Conservation (phyloP, 2,888 invertebrate species). For the Drosophila neutralis region DNA sequence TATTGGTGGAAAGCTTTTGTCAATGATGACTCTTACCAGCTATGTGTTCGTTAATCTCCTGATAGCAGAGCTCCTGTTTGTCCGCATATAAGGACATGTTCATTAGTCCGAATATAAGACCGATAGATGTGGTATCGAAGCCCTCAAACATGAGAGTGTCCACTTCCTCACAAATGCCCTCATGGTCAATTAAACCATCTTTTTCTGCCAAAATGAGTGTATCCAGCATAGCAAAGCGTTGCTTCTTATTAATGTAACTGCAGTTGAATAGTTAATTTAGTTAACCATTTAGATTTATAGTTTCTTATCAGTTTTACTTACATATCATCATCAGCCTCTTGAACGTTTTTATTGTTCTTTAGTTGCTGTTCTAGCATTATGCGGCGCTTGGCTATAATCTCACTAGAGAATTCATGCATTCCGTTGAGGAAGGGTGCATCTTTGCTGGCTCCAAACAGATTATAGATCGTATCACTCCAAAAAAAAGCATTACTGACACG, state of each 20-base stretch:
- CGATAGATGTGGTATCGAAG: conserved; percentile 77
- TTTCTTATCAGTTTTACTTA: conserved; percentile 9
- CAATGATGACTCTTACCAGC: conserved; percentile 49
- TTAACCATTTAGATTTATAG: background rate
- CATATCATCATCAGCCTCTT: conserved; percentile 50
- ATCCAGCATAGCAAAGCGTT: conserved; percentile 80
- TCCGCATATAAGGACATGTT: conserved; percentile 70
- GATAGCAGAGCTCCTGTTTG: conserved; percentile 71
- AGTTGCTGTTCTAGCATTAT: conserved; percentile 51
- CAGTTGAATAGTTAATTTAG: background rate
- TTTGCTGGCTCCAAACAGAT: conserved; percentile 51
- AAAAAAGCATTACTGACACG: conserved; percentile 70
- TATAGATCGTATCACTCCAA: conserved; percentile 36
- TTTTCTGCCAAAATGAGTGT: conserved; percentile 73
- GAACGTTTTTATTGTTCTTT: background rate
- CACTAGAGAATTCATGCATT: conserved; percentile 77
- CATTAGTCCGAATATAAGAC: conserved; percentile 76
- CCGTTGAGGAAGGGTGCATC: conserved; percentile 56
- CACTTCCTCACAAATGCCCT: conserved; percentile 88
- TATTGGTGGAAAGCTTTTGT: background rate
- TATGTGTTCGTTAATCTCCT: conserved; percentile 70
- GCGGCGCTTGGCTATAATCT: conserved; percentile 77
- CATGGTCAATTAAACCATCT: conserved; percentile 75
- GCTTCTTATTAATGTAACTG: conserved; percentile 65
- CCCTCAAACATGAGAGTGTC: conserved; percentile 88